Conservation (phyloP, 2,797 vertebrate species). For the Enteromius thamalakanensis region DNA sequence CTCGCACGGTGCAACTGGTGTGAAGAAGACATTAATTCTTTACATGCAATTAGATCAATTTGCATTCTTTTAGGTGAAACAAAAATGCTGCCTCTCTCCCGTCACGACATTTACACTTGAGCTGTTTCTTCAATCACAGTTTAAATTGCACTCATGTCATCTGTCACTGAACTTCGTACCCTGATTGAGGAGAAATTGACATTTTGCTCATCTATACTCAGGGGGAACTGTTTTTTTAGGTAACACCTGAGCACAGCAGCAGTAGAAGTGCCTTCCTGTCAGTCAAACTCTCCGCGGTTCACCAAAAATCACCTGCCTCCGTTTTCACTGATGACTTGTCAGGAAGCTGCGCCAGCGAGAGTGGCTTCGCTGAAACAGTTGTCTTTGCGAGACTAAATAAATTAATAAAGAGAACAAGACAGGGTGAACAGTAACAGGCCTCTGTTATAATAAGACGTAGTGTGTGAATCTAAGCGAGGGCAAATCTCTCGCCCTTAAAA, state of each 20-base stretch:
- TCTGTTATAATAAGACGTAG: slow-evolving; percentile 62
- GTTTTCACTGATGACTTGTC: slow-evolving; percentile 56
- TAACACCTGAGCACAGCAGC: slow-evolving; percentile 54
- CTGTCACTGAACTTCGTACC: slow-evolving; percentile 11
- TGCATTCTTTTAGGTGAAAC: slow-evolving; percentile 5
- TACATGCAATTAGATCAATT: slow-evolving; percentile 11
- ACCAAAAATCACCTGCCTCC: slow-evolving; percentile 62
- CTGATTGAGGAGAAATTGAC: slow-evolving; percentile 39
- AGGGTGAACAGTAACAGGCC: slow-evolving; percentile 62
- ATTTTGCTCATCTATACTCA: slow-evolving; percentile 47
- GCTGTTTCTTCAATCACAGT: slow-evolving; percentile 36
- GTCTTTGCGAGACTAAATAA: slow-evolving; percentile 65
- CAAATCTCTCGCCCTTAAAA: slow-evolving; percentile 56
- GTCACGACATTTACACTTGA: slow-evolving; percentile 28
- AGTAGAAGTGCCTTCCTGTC: slow-evolving; percentile 50
- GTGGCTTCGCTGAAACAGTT: slow-evolving; percentile 53
- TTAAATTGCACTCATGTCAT: slow-evolving; percentile 37
- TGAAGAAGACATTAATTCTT: not conserved
- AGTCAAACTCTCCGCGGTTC: slow-evolving; percentile 27
- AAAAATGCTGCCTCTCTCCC: not conserved
- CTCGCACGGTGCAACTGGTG: not conserved
- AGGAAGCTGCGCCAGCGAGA: slow-evolving; percentile 57
- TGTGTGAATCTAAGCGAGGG: slow-evolving; percentile 51
- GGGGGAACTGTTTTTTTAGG: slow-evolving; percentile 32
- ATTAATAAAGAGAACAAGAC: slow-evolving; percentile 57